These are phyloP conservation scores for Protonibea diacanthus DNA, from an alignment of 2,797 vertebrate species.

Conservation along the genomic window DNA sequence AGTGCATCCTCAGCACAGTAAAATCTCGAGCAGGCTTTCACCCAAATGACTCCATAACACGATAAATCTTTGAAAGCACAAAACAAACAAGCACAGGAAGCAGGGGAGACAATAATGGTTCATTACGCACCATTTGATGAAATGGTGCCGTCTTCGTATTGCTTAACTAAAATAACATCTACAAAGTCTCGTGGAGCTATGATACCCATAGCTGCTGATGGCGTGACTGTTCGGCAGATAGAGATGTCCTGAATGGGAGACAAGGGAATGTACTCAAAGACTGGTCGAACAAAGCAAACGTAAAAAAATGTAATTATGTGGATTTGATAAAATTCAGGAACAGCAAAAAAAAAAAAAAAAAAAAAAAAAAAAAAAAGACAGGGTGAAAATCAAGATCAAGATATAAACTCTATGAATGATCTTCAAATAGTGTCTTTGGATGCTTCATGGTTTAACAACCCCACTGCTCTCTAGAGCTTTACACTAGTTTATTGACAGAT, in stretches of 20 bases:
- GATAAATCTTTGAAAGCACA: slow-evolving; percentile 1
- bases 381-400: too few relatives aligned
- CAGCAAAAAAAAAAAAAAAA: background rate
- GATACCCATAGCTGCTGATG: slow-evolving; percentile 93
- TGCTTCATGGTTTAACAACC: background rate
- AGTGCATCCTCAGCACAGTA: background rate
- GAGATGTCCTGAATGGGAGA: slow-evolving; percentile 84
- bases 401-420: background rate
- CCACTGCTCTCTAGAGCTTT: background rate
- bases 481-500: background rate
- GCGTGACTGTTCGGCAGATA: slow-evolving; percentile 91
- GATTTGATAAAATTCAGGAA: background rate
- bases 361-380: background rate
- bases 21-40: background rate
- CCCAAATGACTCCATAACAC: background rate
- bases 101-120: slow-evolving; percentile 5
- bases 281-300: slow-evolving; percentile 15
- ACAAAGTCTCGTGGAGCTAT: slow-evolving; percentile 97
- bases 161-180: slow-evolving; percentile 90
- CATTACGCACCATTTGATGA: slow-evolving; percentile 89
- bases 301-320: background rate
- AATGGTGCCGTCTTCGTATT: slow-evolving; percentile 91
- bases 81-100: slow-evolving; percentile 9
- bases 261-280: slow-evolving; percentile 29
- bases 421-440: background rate